phyloP scores from a whole-genome alignment of 1,140 invertebrate species.

The Zaprionus africanus region DNA sequence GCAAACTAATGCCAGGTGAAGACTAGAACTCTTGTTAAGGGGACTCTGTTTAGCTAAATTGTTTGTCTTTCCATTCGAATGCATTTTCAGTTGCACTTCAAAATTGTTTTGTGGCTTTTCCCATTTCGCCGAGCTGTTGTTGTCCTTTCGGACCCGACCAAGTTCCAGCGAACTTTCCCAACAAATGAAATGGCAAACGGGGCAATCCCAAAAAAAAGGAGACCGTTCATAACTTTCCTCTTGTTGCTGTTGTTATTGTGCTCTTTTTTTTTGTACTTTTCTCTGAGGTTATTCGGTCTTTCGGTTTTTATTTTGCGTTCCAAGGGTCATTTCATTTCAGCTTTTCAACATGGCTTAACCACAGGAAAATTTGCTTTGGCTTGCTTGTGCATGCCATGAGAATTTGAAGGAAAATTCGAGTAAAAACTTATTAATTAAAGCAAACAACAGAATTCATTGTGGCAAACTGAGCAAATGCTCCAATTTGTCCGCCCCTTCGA shows the following conservation, averaged over 20 bases:
- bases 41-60: not conserved
- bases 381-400: constrained; percentile 13
- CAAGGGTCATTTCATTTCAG: constrained; percentile 26
- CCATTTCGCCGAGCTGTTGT: not conserved
- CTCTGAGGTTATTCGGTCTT: constrained; percentile 6
- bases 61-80: constrained; percentile 1
- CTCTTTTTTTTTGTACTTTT: constrained; percentile 15
- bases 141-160: not conserved
- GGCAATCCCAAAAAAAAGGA: constrained; percentile 7
- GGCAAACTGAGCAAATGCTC: constrained; percentile 51
- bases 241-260: not conserved
- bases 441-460: constrained; percentile 38
- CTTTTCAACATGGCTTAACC: constrained; percentile 24
- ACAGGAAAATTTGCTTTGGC: constrained; percentile 21
- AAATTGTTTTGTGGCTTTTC: not conserved
- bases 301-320: constrained; percentile 10
- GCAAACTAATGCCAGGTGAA: not conserved
- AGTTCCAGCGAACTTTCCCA: not conserved
- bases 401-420: constrained; percentile 44
- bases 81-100: constrained; percentile 1
- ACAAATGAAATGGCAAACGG: not conserved
- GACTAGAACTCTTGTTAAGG: not conserved
- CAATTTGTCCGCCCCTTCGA: constrained; percentile 5
- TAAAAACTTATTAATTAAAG: constrained; percentile 73
- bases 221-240: not conserved